Evolutionary conservation across 2,888 invertebrate species (phyloP).

Genomic region (Sympetrum striolatum): DNA sequence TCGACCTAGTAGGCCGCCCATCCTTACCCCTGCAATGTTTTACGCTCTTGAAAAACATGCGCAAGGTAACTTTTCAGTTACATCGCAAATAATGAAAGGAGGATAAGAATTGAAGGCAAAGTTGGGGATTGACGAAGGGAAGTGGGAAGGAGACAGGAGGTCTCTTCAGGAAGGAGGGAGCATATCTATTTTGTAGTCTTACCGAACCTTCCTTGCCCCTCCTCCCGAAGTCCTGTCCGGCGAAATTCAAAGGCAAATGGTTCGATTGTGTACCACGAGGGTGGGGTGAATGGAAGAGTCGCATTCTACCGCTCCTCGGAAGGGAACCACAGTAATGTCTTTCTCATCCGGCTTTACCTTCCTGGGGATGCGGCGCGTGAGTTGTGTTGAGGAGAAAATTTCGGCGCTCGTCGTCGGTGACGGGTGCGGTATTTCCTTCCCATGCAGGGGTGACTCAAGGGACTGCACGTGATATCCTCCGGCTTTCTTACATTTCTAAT

Average conservation of each 20-base stretch:
- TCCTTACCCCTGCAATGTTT: too few relatives aligned
- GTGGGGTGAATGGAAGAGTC: not conserved
- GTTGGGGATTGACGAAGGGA: not conserved
- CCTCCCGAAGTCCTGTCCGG: not conserved
- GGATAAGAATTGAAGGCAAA: not conserved
- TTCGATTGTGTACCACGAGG: not conserved
- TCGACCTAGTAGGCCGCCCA: too few relatives aligned
- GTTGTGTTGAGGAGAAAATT: not conserved
- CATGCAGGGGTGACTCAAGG: not conserved
- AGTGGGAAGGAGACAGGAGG: not conserved
- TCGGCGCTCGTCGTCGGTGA: not conserved
- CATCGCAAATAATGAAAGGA: not conserved
- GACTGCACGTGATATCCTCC: not conserved
- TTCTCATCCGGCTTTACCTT: not conserved
- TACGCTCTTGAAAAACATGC: too few relatives aligned
- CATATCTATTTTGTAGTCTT: not conserved
- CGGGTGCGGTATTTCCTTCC: not conserved
- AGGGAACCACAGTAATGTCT: not conserved
- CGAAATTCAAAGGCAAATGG: conserved; percentile 26
- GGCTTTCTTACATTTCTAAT: too few relatives aligned
- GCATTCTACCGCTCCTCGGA: not conserved
- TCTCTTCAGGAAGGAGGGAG: too few relatives aligned
- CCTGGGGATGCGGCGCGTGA: not conserved
- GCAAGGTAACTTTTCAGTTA: too few relatives aligned
- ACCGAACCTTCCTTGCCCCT: not conserved